Evolutionary conservation across 2,797 vertebrate genomes (phyloP), one percentile per base, ranked within the genome.

Genomic region (Tamandua tetradactyla): DNA sequence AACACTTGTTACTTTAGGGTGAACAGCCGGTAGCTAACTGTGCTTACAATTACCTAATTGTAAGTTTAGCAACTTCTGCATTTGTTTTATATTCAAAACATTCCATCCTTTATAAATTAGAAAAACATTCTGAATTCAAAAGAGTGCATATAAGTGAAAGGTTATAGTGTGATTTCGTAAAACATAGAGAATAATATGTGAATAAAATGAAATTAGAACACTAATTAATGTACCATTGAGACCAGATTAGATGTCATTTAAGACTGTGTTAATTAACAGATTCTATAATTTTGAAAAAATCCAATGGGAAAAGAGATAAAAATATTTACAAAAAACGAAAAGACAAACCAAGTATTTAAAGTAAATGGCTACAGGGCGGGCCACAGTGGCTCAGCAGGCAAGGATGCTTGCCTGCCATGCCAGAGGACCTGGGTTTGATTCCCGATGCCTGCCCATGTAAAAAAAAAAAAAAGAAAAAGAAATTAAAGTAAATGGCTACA

Each of bases 291-390:
- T 55, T 96, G 96, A 97, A 93, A 96, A 93, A 95, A 91, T 94
- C 96, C 92, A 96, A 92, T 0, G 87, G 96, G 94, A 98, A 79
- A 96, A 95, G 80, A 92, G 86, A 89, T 59, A 75, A 93, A 97
- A 97, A 98, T 81, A 88, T 0, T 89, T 87, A 93, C 94, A 93
- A 93, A 94, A 96, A 96, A 91, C 96, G n/a, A 95, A 97, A 97
- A 94, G 95, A 86, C 95, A 94, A 87, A 76, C 90, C 93, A 97
- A 95, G 95, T 75, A 95, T 47, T n/a, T 47, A 11, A 47, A 47
- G 11, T 47, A 47, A 47, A 47, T n/a, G n/a, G n/a, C n/a, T n/a
- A n/a, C n/a, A n/a, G n/a, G n/a, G n/a, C n/a, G n/a, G n/a, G n/a
- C n/a, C n/a, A n/a, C n/a, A n/a, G n/a, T n/a, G n/a, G n/a, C n/a